These are phyloP conservation scores for Dolichallabes microphthalmus DNA, from an alignment of 2,113 vertebrate species.

Conservation along the genomic window DNA sequence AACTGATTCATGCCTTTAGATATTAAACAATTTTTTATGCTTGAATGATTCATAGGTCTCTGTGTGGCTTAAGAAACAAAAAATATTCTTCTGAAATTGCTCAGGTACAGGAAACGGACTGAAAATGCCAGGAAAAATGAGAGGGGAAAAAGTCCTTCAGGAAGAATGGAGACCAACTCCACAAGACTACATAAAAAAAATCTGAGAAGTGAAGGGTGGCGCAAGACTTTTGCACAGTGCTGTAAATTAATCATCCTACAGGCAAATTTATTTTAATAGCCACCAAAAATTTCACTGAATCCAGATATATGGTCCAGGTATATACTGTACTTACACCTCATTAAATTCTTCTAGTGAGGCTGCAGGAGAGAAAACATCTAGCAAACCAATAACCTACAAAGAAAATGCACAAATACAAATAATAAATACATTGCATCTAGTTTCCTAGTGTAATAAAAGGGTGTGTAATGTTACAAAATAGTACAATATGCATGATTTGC, in stretches of 20 bases:
- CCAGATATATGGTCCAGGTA: neutral
- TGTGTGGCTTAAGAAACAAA: no score
- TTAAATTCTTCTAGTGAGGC: slow-evolving; percentile 87
- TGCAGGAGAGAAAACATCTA: slow-evolving; percentile 94
- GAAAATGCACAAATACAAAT: neutral
- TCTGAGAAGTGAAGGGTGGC: no score
- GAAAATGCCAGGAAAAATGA: no score
- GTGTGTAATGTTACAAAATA: neutral
- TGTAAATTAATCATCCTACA: neutral
- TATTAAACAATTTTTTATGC: no score
- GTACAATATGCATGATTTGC: neutral
- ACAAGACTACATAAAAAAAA: no score
- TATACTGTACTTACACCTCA: slow-evolving; percentile 86
- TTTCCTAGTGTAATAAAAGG: neutral
- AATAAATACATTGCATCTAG: neutral
- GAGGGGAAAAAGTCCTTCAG: no score
- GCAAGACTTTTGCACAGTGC: no score
- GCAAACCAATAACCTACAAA: slow-evolving; percentile 79
- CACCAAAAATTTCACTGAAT: slow-evolving; percentile 51
- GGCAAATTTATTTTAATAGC: slow-evolving; percentile 21
- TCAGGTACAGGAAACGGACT: no score
- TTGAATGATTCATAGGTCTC: no score
- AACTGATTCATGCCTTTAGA: no score
- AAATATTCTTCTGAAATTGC: no score
- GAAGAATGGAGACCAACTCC: no score